Conservation (phyloP, 2,888 invertebrate genomes). For the Glaucopsyche alexis region DNA sequence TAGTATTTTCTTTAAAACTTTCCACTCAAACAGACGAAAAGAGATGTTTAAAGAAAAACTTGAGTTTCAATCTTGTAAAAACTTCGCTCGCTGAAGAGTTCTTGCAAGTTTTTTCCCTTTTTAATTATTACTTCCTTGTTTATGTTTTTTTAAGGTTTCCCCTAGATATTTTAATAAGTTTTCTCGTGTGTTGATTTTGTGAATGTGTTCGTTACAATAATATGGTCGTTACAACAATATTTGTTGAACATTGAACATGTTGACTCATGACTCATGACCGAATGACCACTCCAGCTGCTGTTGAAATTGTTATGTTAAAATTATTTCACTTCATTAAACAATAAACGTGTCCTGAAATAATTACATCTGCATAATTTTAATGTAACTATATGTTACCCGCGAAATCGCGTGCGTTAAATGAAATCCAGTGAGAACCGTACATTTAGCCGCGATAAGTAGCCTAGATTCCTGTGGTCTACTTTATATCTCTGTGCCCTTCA, state of each 20-base stretch:
- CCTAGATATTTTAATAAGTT: too few relatives aligned
- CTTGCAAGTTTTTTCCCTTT: neutral
- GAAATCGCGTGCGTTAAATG: neutral
- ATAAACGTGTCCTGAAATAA: too few relatives aligned
- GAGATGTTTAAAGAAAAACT: neutral
- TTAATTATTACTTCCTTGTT: neutral
- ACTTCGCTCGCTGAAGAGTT: neutral
- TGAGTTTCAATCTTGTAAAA: neutral
- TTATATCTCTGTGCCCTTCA: neutral
- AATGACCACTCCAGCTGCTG: too few relatives aligned
- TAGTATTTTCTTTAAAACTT: slow-evolving; percentile 20
- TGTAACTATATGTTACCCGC: neutral
- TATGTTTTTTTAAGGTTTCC: too few relatives aligned
- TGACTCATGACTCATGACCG: too few relatives aligned
- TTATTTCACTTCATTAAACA: too few relatives aligned
- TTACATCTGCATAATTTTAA: too few relatives aligned
- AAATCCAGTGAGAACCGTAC: neutral
- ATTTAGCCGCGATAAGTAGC: neutral
- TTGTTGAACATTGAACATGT: too few relatives aligned
- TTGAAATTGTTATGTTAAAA: too few relatives aligned
- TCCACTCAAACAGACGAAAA: neutral
- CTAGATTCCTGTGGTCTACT: neutral
- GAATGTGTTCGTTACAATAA: too few relatives aligned
- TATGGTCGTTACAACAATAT: too few relatives aligned
- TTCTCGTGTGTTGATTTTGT: too few relatives aligned